Evolutionary conservation across 2,113 vertebrate species (phyloP).

Genomic region (Arenaria interpres): DNA sequence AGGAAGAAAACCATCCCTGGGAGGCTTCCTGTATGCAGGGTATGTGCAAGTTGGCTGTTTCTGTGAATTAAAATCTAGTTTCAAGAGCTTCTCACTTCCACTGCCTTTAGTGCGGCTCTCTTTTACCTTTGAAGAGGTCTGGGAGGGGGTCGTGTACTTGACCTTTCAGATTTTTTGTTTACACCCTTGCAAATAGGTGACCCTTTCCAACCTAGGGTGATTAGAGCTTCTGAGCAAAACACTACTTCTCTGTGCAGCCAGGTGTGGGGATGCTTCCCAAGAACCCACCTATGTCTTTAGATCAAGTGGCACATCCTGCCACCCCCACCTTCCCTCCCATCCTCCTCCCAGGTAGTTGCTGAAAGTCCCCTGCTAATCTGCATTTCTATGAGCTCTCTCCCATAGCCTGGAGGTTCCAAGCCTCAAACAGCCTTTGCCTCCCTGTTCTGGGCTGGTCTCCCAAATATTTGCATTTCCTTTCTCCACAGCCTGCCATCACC

Average conservation of each 20-base stretch:
- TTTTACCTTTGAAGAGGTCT: neutral
- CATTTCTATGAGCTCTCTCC: neutral
- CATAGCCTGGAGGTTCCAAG: neutral
- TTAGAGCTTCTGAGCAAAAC: neutral
- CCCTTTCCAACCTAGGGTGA: neutral
- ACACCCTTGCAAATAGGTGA: neutral
- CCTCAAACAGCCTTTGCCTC: neutral
- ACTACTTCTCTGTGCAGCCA: neutral
- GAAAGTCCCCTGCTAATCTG: neutral
- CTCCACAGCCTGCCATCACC: neutral
- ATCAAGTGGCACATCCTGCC: neutral
- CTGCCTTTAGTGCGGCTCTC: neutral
- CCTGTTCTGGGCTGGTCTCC: neutral
- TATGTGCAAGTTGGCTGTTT: neutral
- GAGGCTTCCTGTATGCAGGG: neutral
- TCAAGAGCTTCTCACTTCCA: neutral
- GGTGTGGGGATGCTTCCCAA: neutral
- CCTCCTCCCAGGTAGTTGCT: neutral
- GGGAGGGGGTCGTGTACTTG: neutral
- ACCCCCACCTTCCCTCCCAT: too few species aligned
- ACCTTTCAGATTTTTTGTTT: neutral
- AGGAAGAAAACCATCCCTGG: neutral
- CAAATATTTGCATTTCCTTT: slow-evolving; percentile 35
- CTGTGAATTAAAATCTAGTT: neutral
- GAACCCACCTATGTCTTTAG: neutral